Base-by-base conservation (phyloP, 2,113 vertebrate genomes). In the Sprattus sprattus region DNA sequence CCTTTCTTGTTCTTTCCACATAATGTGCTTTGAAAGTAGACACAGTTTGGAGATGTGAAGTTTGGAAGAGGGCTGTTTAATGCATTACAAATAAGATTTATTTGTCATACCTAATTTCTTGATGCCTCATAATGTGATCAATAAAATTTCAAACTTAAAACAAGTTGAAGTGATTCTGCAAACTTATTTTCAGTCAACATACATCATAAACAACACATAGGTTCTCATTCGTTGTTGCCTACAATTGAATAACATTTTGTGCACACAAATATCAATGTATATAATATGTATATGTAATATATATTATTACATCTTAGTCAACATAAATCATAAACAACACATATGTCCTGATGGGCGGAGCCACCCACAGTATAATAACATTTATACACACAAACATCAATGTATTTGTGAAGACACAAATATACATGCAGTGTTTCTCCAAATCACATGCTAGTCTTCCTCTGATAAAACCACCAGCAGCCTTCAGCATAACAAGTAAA, bases 41-140 rank as follows among this genome's bases (percentile, higher is more conserved):
- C 71, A 78, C 32, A 11, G 71, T 39, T 39, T 67, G 64, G 64
- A 67, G 20, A 67, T 67, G 25, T 67, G 22, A 67, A n/a, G n/a
- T n/a, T n/a, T 78, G 71, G 28, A 78, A 78, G 71, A 78, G 64
- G 64, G 28, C 6, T 78, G 71, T 32, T 78, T 1, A 71, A 78
- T 78, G 15, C 71, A 78, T 78, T 78, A 78, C 71, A 78, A 78
- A 13, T 78, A 78, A 39, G 32, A 39, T 78, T 78, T 78, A 78
- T 78, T 78, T 78, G 71, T 78, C 71, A 78, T 78, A 78, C 71
- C 71, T 78, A 78, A 78, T 78, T 78, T 78, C 71, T 78, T 78
- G 71, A 78, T 78, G 71, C 28, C 11, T 78, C 71, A 78, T 78
- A 78, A 78, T 13, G 71, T 78, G 71, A 78, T 78, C 71, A 78